Evolutionary conservation across 2,888 invertebrate genomes (phyloP).

Genomic region (Macrosoma leucophasiata): DNA sequence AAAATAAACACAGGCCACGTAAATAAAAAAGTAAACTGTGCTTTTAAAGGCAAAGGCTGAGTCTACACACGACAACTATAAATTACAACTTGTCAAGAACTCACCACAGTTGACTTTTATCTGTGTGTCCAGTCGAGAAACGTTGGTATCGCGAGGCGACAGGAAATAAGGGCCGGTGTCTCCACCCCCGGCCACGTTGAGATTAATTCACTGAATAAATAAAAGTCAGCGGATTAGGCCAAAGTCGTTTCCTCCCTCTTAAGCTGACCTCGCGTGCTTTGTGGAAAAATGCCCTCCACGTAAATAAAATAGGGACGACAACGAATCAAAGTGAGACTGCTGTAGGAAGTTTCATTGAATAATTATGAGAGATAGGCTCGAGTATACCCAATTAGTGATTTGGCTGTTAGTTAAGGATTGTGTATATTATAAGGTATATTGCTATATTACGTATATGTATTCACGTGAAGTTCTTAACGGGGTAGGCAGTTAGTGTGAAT

Average conservation of each 20-base stretch:
- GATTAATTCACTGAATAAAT: constrained; percentile 76
- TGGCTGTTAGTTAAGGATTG: too few species aligned
- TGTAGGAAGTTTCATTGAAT: constrained; percentile 20
- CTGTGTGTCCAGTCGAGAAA: constrained; percentile 51
- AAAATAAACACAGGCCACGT: too few species aligned
- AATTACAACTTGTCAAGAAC: constrained; percentile 46
- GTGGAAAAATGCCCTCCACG: constrained; percentile 67
- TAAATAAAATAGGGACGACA: constrained; percentile 61
- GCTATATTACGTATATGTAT: too few species aligned
- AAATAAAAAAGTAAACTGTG: too few species aligned
- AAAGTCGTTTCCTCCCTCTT: constrained; percentile 72
- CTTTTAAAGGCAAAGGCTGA: too few species aligned
- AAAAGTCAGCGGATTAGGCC: constrained; percentile 76
- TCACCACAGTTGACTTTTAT: constrained; percentile 42
- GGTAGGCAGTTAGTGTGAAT: too few species aligned
- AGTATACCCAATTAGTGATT: too few species aligned
- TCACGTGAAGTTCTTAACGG: too few species aligned
- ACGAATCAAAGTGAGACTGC: constrained; percentile 55
- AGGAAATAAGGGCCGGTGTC: constrained; percentile 61
- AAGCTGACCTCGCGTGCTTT: constrained; percentile 73
- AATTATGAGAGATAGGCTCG: constrained; percentile 20
- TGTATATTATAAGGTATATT: too few species aligned
- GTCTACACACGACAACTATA: constrained; percentile 39
- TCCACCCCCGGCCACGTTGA: constrained; percentile 53
- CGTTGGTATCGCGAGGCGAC: constrained; percentile 48